phyloP scores from a whole-genome alignment of 2,888 invertebrate genomes.

The Ptycholaimellus sp. region DNA sequence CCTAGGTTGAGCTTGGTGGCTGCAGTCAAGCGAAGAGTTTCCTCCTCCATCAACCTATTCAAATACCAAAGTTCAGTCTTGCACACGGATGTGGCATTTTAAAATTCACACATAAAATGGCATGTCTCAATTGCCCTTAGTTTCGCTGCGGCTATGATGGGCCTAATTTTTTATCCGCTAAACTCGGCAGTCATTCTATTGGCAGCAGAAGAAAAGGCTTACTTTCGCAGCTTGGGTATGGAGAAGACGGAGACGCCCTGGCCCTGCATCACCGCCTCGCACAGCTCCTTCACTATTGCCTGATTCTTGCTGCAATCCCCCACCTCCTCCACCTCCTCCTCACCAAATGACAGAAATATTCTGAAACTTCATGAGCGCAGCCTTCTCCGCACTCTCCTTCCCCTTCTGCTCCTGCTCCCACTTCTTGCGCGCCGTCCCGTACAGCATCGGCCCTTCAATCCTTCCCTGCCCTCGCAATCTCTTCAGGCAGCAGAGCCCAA shows the following conservation, averaged over 20 bases:
- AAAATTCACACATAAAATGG: too few relatives aligned
- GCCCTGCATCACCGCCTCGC: constrained; percentile 46
- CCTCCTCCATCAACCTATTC: constrained; percentile 66
- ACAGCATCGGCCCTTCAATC: too few relatives aligned
- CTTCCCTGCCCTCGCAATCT: too few relatives aligned
- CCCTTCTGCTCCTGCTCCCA: constrained; percentile 5
- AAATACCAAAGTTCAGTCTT: neutral
- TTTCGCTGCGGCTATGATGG: too few relatives aligned
- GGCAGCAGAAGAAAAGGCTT: neutral
- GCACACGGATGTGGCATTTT: neutral
- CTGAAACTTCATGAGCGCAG: too few relatives aligned
- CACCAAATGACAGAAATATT: too few relatives aligned
- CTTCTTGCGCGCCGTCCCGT: constrained; percentile 2
- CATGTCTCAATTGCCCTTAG: too few relatives aligned
- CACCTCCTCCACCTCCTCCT: too few relatives aligned
- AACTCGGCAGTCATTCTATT: too few relatives aligned
- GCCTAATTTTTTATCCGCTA: too few relatives aligned
- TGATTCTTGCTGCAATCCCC: constrained; percentile 22
- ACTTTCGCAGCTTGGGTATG: constrained; percentile 29
- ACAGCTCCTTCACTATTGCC: constrained; percentile 21
- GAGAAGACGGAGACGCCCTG: constrained; percentile 92
- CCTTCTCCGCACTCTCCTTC: constrained; percentile 11
- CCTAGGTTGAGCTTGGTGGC: constrained; percentile 80
- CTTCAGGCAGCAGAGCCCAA: too few relatives aligned
- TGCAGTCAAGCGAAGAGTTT: constrained; percentile 53